Base-by-base conservation (phyloP, 2,113 vertebrate species). In the Ursus arctos region DNA sequence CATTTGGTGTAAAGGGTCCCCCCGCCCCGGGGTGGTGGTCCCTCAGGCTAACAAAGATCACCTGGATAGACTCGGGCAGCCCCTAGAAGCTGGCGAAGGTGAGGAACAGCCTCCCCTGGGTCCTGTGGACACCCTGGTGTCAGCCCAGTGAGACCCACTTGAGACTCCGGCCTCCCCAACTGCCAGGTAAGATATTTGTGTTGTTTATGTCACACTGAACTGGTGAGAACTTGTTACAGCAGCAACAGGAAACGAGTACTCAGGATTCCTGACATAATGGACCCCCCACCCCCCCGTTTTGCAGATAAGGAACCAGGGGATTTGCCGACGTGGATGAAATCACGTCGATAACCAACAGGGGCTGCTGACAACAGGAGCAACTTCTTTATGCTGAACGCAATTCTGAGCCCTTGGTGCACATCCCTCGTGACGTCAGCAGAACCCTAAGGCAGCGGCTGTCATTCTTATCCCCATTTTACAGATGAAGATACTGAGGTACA, bases 111-210 rank as follows among this genome's bases (percentile, higher is more conserved):
- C 31, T 36, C 9, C 15, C 22, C 43, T 16, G 6, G 7, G 1
- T 21, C 51, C 33, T 85, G 69, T 1, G 0, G 3, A 65, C 12
- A 40, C 18, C 16, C 9, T 2, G 11, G 0, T 21, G 33, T 67
- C 28, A 16, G 19, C 33, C 51, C 4, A 13, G 1, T 12, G 21
- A 19, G 47, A 49, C 4, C 28, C 28, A 7, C 21, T 47, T 49
- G 40, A 74, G 53, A 83, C 59, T 26, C 13, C 6, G 6, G 43
- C 14, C 22, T 84, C 18, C 51, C 83, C 53, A 31, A 43, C 8
- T 8, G 2, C 19, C 28, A 57, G 33, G 33, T 2, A 36, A 84
- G n/a, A n/a, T 36, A 21, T 36, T 33, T 61, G 63, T 31, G 15
- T 18, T 40, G 65, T 24, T 74, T 51, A 51, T 59, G 49, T 15